These are phyloP conservation scores for Lytechinus pictus DNA, from an alignment of 35 echinoderm and acorn worm genomes.

Conservation along the genomic window DNA sequence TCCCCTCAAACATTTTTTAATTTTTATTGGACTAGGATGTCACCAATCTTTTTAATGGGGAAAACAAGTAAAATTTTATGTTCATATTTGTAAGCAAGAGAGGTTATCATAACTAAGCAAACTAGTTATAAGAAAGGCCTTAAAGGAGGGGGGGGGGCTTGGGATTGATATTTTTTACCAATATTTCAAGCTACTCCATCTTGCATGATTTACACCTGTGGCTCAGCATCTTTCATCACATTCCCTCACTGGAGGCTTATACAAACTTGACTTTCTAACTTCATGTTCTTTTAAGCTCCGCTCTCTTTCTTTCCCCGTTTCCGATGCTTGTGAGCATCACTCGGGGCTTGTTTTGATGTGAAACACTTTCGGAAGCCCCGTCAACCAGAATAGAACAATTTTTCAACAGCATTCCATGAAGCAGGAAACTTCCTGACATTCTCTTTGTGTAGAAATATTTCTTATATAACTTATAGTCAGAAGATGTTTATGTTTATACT, in stretches of 20 bases:
- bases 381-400: background rate
- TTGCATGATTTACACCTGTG: background rate
- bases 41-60: too few species aligned
- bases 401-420: background rate
- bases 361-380: background rate
- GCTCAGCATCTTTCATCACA: background rate
- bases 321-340: background rate
- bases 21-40: background rate
- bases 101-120: background rate
- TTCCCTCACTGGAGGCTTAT: background rate
- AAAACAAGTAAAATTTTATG: background rate
- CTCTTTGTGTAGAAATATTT: conserved; percentile 6
- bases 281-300: background rate
- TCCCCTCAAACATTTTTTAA: background rate
- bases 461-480: background rate
- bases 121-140: background rate
- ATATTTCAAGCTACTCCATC: background rate
- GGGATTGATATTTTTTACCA: background rate
- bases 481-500: too few species aligned
- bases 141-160: background rate
- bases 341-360: background rate
- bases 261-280: conserved; percentile 11
- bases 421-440: background rate
- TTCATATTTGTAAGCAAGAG: background rate
- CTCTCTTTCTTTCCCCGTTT: background rate